A percentile compares a stretch with the other conserved stretches of the same genome.
Conservation (phyloP, 2,113 vertebrate species). For the Caretta caretta region DNA sequence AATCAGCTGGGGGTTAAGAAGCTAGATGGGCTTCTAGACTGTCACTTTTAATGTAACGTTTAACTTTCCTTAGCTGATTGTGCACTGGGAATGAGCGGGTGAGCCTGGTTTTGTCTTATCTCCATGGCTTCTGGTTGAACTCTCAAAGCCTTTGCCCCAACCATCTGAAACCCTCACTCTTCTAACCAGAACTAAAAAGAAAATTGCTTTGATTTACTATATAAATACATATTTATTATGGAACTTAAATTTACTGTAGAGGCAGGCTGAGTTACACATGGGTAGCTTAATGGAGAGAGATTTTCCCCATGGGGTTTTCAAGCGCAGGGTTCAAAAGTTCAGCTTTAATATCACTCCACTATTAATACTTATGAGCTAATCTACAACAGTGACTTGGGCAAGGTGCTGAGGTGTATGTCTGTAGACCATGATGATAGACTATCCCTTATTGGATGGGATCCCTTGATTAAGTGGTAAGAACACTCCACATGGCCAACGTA, state of each 20-base stretch:
- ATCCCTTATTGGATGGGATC: neutral
- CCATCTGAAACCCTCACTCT: conserved; percentile 45
- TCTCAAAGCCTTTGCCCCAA: conserved; percentile 8
- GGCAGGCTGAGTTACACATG: conserved; percentile 43
- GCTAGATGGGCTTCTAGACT: neutral
- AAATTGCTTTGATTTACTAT: conserved; percentile 66
- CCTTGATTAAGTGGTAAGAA: neutral
- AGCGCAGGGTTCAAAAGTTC: conserved; percentile 25
- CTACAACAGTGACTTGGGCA: neutral
- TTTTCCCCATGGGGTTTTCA: conserved; percentile 36
- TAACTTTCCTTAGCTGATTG: conserved; percentile 35
- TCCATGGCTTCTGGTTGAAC: conserved; percentile 45
- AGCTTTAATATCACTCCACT: neutral
- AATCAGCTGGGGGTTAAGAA: conserved; percentile 31
- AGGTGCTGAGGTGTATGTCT: neutral
- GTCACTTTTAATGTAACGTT: conserved; percentile 31
- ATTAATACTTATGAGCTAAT: neutral
- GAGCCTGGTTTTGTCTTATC: conserved; percentile 30
- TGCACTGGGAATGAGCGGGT: neutral
- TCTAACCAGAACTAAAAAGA: conserved; percentile 40
- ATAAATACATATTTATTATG: conserved; percentile 51
- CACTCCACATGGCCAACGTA: neutral
- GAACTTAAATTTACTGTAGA: conserved; percentile 52
- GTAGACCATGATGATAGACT: neutral
- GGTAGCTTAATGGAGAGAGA: conserved; percentile 35